These are phyloP conservation scores for Girardia tigrina DNA, from an alignment of 2,888 invertebrate genomes.

Conservation along the genomic window DNA sequence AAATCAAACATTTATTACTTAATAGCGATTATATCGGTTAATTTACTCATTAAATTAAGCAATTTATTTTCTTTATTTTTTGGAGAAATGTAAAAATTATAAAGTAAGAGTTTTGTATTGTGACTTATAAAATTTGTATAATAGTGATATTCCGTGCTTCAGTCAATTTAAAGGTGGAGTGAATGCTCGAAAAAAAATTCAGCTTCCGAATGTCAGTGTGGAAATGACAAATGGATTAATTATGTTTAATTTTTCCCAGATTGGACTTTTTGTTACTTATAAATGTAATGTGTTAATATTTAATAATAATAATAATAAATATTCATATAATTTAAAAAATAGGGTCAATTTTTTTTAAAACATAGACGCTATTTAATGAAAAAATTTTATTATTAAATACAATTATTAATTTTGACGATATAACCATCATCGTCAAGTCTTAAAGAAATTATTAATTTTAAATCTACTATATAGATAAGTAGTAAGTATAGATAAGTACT, in stretches of 20 bases:
- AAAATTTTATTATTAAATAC: too few species aligned
- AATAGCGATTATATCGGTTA: neutral
- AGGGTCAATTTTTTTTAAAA: too few species aligned
- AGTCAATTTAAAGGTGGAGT: neutral
- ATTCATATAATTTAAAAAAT: too few species aligned
- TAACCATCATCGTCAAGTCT: too few species aligned
- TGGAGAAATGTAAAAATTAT: neutral
- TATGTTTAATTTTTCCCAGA: neutral
- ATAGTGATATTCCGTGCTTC: neutral
- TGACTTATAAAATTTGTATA: neutral
- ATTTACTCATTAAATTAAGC: neutral
- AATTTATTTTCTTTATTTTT: neutral
- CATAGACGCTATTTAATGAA: too few species aligned
- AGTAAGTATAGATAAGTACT: too few species aligned
- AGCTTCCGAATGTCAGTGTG: neutral
- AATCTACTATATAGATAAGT: too few species aligned
- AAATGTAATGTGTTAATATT: too few species aligned
- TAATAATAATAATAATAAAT: too few species aligned
- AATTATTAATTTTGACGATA: too few species aligned
- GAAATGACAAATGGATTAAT: neutral
- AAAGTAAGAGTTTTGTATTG: too few species aligned
- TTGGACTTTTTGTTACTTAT: neutral
- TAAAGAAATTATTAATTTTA: too few species aligned
- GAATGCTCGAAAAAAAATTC: neutral
- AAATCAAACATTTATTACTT: neutral